Percentiles rank a stretch among this genome's conserved stretches.
These are phyloP conservation scores for Caerostris extrusa DNA, from an alignment of 1,140 invertebrate species.

Conservation along the genomic window DNA sequence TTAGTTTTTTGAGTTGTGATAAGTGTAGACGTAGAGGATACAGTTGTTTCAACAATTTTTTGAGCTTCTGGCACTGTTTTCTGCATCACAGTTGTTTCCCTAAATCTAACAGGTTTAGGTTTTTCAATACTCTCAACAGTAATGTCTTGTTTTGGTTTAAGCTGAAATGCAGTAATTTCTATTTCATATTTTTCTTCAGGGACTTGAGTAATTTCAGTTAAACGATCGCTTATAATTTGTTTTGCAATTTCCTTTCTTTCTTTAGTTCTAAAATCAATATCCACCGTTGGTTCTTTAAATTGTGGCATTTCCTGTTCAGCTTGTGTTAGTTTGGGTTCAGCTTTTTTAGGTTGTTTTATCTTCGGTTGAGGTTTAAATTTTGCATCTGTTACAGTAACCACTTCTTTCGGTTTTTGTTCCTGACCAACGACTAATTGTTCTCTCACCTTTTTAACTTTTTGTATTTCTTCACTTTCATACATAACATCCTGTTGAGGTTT, in stretches of 20 bases:
- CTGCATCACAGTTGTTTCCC: constrained; percentile 38
- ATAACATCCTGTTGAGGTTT: constrained; percentile 59
- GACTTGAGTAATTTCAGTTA: constrained; percentile 49
- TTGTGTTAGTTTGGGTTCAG: constrained; percentile 26
- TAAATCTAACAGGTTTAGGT: constrained; percentile 21
- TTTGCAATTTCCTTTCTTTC: constrained; percentile 29
- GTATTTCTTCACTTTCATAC: constrained; percentile 46
- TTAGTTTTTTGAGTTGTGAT: constrained; percentile 3
- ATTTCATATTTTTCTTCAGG: constrained; percentile 31
- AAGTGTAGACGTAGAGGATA: background rate
- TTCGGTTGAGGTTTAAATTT: constrained; percentile 37
- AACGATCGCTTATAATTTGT: constrained; percentile 28
- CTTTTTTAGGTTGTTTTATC: constrained; percentile 40
- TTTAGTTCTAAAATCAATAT: constrained; percentile 22
- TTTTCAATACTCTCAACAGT: constrained; percentile 63
- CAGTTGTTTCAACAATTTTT: background rate
- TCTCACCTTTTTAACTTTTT: constrained; percentile 32
- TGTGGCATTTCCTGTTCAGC: constrained; percentile 40
- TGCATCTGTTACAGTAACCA: background rate
- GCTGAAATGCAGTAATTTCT: constrained; percentile 71
- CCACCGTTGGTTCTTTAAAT: background rate
- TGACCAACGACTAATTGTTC: constrained; percentile 44
- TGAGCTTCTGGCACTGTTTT: background rate
- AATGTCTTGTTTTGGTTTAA: constrained; percentile 71
- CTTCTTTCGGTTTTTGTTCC: constrained; percentile 11